Conservation (phyloP, 2,113 vertebrate species). For the Atractosteus spatula region DNA sequence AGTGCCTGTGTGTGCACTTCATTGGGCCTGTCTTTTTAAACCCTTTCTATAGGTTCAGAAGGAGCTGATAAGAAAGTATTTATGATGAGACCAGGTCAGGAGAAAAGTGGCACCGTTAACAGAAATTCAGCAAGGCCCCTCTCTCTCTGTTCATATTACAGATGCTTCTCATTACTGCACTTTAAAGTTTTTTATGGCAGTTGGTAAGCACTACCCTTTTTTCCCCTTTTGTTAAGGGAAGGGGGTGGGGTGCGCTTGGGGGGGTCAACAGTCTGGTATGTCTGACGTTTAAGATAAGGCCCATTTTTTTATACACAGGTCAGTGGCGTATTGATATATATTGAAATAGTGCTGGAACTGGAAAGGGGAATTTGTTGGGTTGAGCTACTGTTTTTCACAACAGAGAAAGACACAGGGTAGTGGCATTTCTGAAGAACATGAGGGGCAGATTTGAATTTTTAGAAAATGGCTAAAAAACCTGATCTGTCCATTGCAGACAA, state of each 20-base stretch:
- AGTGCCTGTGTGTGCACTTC: not conserved
- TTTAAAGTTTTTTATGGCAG: constrained; percentile 68
- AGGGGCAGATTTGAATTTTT: too few species aligned
- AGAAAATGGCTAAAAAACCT: too few species aligned
- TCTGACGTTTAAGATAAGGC: constrained; percentile 24
- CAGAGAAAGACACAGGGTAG: too few species aligned
- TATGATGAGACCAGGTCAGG: not conserved
- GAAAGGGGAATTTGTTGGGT: too few species aligned
- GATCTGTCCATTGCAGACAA: too few species aligned
- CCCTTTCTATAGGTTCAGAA: not conserved
- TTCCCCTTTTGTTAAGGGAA: constrained; percentile 38
- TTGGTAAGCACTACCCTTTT: constrained; percentile 61
- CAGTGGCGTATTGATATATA: too few species aligned
- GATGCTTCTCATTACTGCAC: constrained; percentile 73
- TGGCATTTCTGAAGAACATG: too few species aligned
- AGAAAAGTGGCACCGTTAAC: too few species aligned
- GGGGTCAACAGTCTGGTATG: constrained; percentile 33
- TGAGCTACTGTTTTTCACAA: too few species aligned
- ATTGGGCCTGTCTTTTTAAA: not conserved
- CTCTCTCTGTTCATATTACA: constrained; percentile 41
- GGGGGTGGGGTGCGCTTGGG: constrained; percentile 38
- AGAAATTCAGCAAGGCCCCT: not conserved
- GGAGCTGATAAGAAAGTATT: not conserved
- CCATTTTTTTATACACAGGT: not conserved
- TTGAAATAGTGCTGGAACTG: too few species aligned